These are phyloP conservation scores for Agrilus planipennis DNA, from an alignment of 1,140 invertebrate species.

Conservation along the genomic window DNA sequence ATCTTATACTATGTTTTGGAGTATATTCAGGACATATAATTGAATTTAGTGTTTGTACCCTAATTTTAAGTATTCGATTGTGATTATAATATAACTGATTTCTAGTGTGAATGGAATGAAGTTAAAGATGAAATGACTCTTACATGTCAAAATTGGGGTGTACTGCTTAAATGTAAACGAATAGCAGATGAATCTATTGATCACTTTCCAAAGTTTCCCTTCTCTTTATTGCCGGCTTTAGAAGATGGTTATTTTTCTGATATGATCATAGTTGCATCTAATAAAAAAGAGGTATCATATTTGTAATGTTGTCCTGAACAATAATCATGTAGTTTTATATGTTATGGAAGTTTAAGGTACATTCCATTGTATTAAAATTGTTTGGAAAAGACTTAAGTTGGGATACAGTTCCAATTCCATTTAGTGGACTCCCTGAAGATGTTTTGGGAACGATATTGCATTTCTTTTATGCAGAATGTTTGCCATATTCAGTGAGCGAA, in stretches of 20 bases:
- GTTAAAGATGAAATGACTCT: slow-evolving; percentile 43
- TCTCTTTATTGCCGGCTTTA: slow-evolving; percentile 47
- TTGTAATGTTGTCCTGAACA: slow-evolving; percentile 20
- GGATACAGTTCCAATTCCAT: slow-evolving; percentile 34
- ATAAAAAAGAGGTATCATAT: slow-evolving; percentile 39
- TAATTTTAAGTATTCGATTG: slow-evolving; percentile 47
- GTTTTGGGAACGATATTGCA: slow-evolving; percentile 46
- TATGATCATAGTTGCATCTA: slow-evolving; percentile 39
- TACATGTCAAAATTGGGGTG: slow-evolving; percentile 51
- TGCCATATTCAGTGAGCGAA: slow-evolving; percentile 43
- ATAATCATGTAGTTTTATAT: neutral
- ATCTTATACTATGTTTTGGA: slow-evolving; percentile 40
- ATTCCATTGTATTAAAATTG: slow-evolving; percentile 45
- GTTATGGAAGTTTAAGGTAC: slow-evolving; percentile 43
- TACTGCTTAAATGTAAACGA: slow-evolving; percentile 46
- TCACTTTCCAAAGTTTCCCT: slow-evolving; percentile 34
- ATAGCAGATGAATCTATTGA: slow-evolving; percentile 36
- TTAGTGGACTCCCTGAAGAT: slow-evolving; percentile 41
- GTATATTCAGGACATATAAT: slow-evolving; percentile 52
- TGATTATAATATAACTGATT: slow-evolving; percentile 36
- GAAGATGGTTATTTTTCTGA: slow-evolving; percentile 54
- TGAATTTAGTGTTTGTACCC: slow-evolving; percentile 49
- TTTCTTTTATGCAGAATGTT: slow-evolving; percentile 51
- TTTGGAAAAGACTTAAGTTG: slow-evolving; percentile 43
- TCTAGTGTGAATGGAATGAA: slow-evolving; percentile 23